Evolutionary conservation across 2,888 invertebrate genomes (phyloP).

Genomic region (Drosophila koepferae): DNA sequence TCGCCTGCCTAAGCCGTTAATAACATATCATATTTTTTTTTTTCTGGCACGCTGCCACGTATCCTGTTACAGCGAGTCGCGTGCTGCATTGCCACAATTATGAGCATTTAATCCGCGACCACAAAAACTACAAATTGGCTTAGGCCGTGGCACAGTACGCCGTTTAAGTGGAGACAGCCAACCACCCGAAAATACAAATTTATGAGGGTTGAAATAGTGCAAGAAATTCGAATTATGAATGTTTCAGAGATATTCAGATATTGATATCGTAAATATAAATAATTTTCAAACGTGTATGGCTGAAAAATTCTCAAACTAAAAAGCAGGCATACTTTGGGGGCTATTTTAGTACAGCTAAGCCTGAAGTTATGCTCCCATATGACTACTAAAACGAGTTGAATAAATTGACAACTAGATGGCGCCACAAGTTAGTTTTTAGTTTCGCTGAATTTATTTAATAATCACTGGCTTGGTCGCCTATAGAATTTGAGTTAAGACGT

Average conservation of each 20-base stretch:
- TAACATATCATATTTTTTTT: conserved; percentile 64
- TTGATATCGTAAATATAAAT: neutral
- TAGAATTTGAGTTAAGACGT: too few species aligned
- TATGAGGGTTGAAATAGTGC: conserved; percentile 35
- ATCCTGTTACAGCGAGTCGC: conserved; percentile 69
- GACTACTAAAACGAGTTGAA: neutral
- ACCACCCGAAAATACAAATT: conserved; percentile 1
- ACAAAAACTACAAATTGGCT: conserved; percentile 74
- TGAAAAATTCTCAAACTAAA: neutral
- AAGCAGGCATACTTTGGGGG: neutral
- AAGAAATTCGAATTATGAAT: neutral
- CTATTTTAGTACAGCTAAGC: neutral
- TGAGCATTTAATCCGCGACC: conserved; percentile 81
- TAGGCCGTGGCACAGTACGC: conserved; percentile 22
- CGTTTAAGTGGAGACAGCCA: conserved; percentile 61
- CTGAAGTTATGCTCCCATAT: conserved; percentile 3
- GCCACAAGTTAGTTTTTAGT: neutral
- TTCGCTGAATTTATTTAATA: neutral
- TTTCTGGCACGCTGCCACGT: conserved; percentile 52
- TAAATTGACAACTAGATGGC: conserved; percentile 10
- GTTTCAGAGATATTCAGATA: neutral
- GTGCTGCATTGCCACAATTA: conserved; percentile 70
- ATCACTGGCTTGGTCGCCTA: too few species aligned
- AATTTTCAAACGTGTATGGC: too few species aligned
- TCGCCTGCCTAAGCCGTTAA: conserved; percentile 67